These are phyloP conservation scores for Mesodorylaimus sp. DNA, from an alignment of 2,888 invertebrate species.

Conservation along the genomic window DNA sequence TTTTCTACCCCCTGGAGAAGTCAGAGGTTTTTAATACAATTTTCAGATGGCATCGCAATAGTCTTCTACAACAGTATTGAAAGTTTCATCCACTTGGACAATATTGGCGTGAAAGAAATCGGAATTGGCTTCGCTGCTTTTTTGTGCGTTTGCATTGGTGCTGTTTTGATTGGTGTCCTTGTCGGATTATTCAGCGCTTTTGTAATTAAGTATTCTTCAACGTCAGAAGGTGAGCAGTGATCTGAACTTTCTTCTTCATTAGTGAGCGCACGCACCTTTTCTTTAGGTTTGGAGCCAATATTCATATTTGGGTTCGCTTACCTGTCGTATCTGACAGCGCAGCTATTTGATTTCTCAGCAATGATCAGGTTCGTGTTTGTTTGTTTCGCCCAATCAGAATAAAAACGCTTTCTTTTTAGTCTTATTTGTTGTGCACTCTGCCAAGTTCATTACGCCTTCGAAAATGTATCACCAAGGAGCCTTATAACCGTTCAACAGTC, in stretches of 20 bases:
- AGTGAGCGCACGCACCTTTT: no score
- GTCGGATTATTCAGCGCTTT: conserved; percentile 37
- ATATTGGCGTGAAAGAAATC: conserved; percentile 23
- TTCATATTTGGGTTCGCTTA: conserved; percentile 40
- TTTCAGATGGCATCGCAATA: conserved; percentile 39
- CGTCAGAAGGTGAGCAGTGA: conserved; percentile 27
- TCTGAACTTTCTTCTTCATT: no score
- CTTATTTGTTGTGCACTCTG: conserved; percentile 40
- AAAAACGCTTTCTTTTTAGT: conserved; percentile 31
- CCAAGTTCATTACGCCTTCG: conserved; percentile 40
- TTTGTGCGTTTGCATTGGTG: conserved; percentile 38
- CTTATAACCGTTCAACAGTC: no score
- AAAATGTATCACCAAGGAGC: conserved; percentile 40
- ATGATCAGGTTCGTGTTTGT: conserved; percentile 41
- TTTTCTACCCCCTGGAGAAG: background rate
- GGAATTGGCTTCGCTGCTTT: conserved; percentile 37
- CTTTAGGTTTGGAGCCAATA: conserved; percentile 40
- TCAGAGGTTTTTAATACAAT: background rate
- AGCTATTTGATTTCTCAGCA: conserved; percentile 41
- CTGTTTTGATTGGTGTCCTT: conserved; percentile 36
- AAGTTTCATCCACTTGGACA: conserved; percentile 27
- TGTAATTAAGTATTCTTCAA: conserved; percentile 30
- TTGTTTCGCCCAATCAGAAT: no score
- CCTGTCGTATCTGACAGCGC: conserved; percentile 38
- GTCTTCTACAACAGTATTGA: conserved; percentile 40